Base-by-base conservation (phyloP, 2,797 vertebrate genomes). In the Semotilus atromaculatus region DNA sequence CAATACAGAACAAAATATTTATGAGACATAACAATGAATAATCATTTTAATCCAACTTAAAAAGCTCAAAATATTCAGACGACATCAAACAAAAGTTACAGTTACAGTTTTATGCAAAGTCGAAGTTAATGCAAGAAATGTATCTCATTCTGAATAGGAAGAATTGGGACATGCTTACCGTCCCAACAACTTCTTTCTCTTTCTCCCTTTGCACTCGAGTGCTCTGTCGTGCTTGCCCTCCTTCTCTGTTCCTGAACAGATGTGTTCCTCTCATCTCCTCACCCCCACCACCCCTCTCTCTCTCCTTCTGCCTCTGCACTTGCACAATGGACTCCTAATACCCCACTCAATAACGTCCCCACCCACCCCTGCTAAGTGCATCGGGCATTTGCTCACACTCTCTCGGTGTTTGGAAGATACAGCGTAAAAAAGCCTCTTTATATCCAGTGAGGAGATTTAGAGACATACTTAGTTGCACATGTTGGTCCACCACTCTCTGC, bases 241-340 rank as follows among this genome's bases (percentile, higher is more conserved):
- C 67, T 78, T 60, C 84, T 87, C 84, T 74, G 43, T 67, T 75
- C 70, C 83, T 29, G 88, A 91, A 92, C 93, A 94, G 92, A 94
- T 93, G 92, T 92, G 85, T 90, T 88, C 74, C 82, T 92, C 91
- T 89, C 79, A 84, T 85, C 77, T 87, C 84, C 78, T 51, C 40
- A 68, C 34, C 40, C 8, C 67, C 62, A 76, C 81, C 66, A 58
- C 82, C 86, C 84, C 87, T 66, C 75, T 48, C 53, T 66, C 80
- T 80, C 84, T 70, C 80, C 83, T 82, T 86, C 70, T 51, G 75
- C 75, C 80, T 53, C 81, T 82, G 67, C 68, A 55, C 81, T 68
- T 34, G 36, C 81, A 91, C 89, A 90, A 90, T 89, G 79, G 85
- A 55, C 80, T 89, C 70, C 81, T 89, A 86, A 88, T 84, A 66